Conservation (phyloP, 2,888 invertebrate species). For the Cremastinae sp. region DNA sequence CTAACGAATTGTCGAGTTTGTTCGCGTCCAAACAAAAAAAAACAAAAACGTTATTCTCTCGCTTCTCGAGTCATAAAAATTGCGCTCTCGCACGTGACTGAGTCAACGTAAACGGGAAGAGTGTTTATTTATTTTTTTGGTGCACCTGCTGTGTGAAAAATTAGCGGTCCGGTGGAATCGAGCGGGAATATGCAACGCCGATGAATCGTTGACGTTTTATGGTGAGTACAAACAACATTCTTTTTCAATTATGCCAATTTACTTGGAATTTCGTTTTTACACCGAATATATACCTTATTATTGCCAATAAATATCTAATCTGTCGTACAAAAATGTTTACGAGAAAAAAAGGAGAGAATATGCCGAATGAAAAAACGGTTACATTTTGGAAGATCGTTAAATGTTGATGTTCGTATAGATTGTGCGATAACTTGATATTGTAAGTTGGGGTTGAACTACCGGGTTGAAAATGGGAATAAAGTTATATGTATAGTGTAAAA, state of each 20-base stretch:
- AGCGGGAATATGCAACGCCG: conserved; percentile 54
- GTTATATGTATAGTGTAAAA: neutral
- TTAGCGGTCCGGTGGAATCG: conserved; percentile 6
- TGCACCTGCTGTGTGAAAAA: conserved; percentile 1
- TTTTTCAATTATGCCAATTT: neutral
- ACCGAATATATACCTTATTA: no score
- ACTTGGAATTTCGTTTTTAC: no score
- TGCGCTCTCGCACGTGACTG: neutral
- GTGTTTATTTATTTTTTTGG: conserved; percentile 9
- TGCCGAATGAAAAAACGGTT: no score
- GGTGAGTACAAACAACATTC: conserved; percentile 42
- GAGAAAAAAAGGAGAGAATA: neutral
- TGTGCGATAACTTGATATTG: no score
- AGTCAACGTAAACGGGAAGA: neutral
- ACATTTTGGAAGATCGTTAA: no score
- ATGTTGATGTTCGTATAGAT: neutral
- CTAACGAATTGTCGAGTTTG: neutral
- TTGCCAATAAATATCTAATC: no score
- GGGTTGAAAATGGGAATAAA: no score
- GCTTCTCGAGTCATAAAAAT: neutral
- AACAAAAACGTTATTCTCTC: conserved; percentile 6
- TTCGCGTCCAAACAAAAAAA: no score
- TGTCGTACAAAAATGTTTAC: no score
- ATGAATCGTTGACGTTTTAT: conserved; percentile 46
- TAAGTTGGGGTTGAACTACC: no score